Evolutionary conservation across 2,888 invertebrate species (phyloP).

Genomic region (Entomobrya multifasciata): DNA sequence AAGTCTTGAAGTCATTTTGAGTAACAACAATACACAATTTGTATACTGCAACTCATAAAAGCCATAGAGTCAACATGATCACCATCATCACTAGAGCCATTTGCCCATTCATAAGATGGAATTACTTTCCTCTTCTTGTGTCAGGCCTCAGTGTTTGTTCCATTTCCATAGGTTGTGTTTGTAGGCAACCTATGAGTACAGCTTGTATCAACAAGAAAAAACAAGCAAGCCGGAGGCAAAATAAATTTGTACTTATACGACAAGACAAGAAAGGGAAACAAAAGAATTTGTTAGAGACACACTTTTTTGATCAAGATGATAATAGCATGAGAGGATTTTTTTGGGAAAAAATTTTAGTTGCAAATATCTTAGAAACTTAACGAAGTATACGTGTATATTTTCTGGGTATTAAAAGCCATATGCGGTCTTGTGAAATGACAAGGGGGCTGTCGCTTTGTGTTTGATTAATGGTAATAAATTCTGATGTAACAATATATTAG

Average conservation of each 20-base stretch:
- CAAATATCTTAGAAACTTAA: neutral
- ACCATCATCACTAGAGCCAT: neutral
- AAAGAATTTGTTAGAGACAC: conserved; percentile 20
- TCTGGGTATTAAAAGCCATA: neutral
- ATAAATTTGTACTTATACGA: neutral
- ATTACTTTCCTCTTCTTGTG: neutral
- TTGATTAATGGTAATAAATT: conserved; percentile 40
- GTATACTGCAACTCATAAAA: conserved; percentile 18
- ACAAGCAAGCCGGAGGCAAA: neutral
- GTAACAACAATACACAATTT: neutral
- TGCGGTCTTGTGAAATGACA: neutral
- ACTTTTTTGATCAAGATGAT: conserved; percentile 12
- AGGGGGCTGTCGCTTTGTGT: neutral
- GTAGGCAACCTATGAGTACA: no score
- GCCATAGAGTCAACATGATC: neutral
- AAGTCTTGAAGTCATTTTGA: neutral
- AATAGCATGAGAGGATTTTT: no score
- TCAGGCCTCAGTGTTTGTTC: neutral
- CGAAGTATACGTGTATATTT: conserved; percentile 26
- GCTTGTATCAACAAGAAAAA: no score
- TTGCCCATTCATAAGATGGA: neutral
- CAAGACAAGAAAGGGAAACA: conserved; percentile 1
- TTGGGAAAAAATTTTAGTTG: neutral
- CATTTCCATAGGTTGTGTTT: neutral
- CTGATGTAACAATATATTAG: neutral